Conservation (phyloP, 2,888 invertebrate species). For the Eudasyphora cyanicolor region DNA sequence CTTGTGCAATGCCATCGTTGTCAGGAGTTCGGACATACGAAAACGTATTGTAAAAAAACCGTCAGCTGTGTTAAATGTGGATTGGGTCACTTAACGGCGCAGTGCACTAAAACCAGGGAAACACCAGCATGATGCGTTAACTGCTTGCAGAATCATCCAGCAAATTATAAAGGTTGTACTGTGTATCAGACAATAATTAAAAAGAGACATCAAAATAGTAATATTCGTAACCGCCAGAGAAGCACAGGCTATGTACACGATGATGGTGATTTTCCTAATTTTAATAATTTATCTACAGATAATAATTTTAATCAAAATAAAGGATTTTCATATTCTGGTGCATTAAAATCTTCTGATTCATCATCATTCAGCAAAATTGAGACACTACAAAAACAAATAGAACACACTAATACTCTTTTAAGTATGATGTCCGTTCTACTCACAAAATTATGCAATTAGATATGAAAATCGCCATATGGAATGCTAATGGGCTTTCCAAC, state of each 20-base stretch:
- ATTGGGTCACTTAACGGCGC: not conserved
- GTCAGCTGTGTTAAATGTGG: slow-evolving; percentile 34
- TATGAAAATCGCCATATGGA: not conserved
- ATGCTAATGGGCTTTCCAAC: slow-evolving; percentile 14
- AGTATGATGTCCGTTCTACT: slow-evolving; percentile 7
- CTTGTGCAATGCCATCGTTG: slow-evolving; percentile 48
- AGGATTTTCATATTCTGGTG: not conserved
- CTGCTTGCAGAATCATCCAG: slow-evolving; percentile 4
- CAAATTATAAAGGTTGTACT: slow-evolving; percentile 9
- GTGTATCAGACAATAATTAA: not conserved
- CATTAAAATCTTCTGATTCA: not conserved
- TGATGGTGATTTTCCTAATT: not conserved
- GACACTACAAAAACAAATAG: not conserved
- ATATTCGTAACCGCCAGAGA: not conserved
- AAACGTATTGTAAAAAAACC: slow-evolving; percentile 45
- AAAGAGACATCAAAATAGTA: not conserved
- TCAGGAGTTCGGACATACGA: slow-evolving; percentile 50
- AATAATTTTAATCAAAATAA: not conserved
- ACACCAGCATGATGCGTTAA: slow-evolving; percentile 4
- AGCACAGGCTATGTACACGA: not conserved
- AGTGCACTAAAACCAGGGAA: slow-evolving; percentile 3
- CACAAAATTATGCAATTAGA: slow-evolving; percentile 17
- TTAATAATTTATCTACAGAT: not conserved
- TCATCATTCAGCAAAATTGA: not conserved
- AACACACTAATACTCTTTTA: not conserved